phyloP scores from a whole-genome alignment of 1,140 invertebrate species.

The Goniozus legneri region DNA sequence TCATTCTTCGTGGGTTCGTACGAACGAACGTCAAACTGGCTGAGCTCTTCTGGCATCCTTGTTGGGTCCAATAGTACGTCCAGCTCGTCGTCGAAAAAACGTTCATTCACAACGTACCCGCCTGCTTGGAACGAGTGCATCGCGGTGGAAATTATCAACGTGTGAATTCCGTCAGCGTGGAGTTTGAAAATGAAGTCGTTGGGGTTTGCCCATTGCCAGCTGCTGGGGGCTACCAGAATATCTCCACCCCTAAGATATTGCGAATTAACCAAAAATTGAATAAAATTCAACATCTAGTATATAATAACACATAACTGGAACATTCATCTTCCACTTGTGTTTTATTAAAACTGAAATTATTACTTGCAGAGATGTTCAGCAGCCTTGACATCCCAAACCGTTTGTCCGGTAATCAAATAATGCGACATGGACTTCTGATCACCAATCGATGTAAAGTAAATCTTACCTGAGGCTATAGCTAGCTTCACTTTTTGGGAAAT shows the following conservation, averaged over 20 bases:
- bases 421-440: slow-evolving; percentile 50
- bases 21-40: background rate
- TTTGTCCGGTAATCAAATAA: slow-evolving; percentile 60
- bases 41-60: background rate
- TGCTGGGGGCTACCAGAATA: slow-evolving; percentile 43
- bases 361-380: slow-evolving; percentile 45
- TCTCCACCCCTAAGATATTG: slow-evolving; percentile 40
- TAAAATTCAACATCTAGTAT: slow-evolving; percentile 2
- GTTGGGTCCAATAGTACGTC: background rate
- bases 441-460: slow-evolving; percentile 59
- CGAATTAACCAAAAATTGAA: slow-evolving; percentile 1
- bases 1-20: background rate
- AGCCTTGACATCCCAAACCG: slow-evolving; percentile 61
- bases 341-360: too few species aligned
- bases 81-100: background rate
- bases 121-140: background rate
- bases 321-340: too few species aligned
- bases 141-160: slow-evolving; percentile 27
- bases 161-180: slow-evolving; percentile 41
- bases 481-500: slow-evolving; percentile 57
- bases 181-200: slow-evolving; percentile 44
- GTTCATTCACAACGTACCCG: background rate
- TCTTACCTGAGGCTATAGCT: slow-evolving; percentile 60
- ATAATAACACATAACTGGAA: background rate
- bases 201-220: slow-evolving; percentile 47